Conservation (phyloP, 1,140 invertebrate genomes). For the Gerris buenoi region DNA sequence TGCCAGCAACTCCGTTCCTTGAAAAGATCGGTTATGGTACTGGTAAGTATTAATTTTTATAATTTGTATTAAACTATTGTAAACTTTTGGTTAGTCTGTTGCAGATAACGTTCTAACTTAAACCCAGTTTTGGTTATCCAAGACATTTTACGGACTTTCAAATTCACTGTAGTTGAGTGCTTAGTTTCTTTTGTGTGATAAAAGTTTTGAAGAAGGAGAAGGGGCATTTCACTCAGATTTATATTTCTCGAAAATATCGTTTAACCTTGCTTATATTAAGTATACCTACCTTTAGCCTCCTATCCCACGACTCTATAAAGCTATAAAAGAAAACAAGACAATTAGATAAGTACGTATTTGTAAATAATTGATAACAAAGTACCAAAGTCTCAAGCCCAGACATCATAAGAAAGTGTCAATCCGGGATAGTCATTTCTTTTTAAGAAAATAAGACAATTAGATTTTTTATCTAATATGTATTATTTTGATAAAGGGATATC, state of each 20-base stretch:
- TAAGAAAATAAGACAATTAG: too few species aligned
- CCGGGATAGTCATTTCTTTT: too few species aligned
- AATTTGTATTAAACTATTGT: conserved; percentile 11
- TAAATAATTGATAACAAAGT: too few species aligned
- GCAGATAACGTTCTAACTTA: not conserved
- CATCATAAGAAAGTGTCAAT: too few species aligned
- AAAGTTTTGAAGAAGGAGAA: conserved; percentile 2
- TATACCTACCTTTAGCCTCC: too few species aligned
- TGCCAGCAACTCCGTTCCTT: conserved; percentile 51
- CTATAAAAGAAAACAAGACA: not conserved
- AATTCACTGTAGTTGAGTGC: not conserved
- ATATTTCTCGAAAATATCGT: too few species aligned
- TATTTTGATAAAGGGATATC: too few species aligned
- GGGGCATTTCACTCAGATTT: not conserved
- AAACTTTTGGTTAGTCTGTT: conserved; percentile 8
- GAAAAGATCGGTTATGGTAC: conserved; percentile 56
- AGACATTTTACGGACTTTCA: not conserved
- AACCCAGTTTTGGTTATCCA: conserved; percentile 3
- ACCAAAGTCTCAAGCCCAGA: too few species aligned
- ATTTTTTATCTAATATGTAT: too few species aligned
- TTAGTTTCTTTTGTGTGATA: not conserved
- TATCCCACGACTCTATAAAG: not conserved
- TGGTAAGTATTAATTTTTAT: too few species aligned
- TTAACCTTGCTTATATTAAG: too few species aligned
- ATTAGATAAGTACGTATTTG: too few species aligned